phyloP scores from a whole-genome alignment of 2,797 vertebrate genomes.

The Enoplosus armatus region DNA sequence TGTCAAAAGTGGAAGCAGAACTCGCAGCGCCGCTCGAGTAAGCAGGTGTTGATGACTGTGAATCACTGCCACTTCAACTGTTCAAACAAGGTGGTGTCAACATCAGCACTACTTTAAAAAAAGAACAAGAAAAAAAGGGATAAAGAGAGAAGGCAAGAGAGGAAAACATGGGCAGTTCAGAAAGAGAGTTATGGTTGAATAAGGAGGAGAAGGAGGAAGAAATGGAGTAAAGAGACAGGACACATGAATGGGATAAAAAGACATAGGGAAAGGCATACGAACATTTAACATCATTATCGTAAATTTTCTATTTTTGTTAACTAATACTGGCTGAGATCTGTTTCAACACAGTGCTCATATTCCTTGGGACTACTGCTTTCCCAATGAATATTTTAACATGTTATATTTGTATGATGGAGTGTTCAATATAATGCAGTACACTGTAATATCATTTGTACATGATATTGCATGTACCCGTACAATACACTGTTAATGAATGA shows the following conservation, averaged over 20 bases:
- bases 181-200: background rate
- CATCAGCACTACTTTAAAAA: conserved; percentile 50
- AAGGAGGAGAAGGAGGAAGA: background rate
- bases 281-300: background rate
- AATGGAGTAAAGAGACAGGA: background rate
- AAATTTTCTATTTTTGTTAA: background rate
- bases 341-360: background rate
- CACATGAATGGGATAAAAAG: background rate
- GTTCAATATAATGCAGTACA: conserved; percentile 24
- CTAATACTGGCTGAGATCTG: background rate
- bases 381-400: background rate
- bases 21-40: conserved; percentile 16
- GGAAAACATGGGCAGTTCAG: background rate
- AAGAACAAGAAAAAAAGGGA: conserved; percentile 4
- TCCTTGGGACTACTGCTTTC: background rate
- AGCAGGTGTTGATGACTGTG: conserved; percentile 74
- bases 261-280: background rate
- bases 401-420: conserved; percentile 6
- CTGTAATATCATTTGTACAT: background rate
- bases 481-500: conserved; percentile 17
- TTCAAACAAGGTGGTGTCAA: conserved; percentile 50
- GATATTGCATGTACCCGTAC: background rate
- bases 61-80: conserved; percentile 56
- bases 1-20: conserved; percentile 43
- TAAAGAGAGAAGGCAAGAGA: background rate